phyloP scores from a whole-genome alignment of 2,113 vertebrate species.

The Chaetodon auriga region DNA sequence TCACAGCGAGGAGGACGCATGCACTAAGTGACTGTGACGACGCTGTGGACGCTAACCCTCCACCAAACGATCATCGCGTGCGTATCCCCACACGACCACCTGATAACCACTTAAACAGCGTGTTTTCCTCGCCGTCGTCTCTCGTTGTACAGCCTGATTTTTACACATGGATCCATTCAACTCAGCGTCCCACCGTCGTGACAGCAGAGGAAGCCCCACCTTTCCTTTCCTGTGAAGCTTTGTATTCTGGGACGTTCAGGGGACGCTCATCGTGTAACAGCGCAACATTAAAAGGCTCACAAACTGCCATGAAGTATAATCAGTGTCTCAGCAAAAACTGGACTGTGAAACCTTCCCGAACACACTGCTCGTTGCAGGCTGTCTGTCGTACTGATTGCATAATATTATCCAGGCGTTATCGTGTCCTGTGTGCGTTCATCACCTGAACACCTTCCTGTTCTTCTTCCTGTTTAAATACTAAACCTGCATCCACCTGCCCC shows the following conservation, averaged over 20 bases:
- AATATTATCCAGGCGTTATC: background rate
- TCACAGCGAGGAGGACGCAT: conserved; percentile 34
- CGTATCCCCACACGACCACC: background rate
- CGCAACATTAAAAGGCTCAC: background rate
- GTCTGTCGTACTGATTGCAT: background rate
- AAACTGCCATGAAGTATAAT: background rate
- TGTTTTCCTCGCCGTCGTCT: background rate
- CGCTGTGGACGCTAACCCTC: background rate
- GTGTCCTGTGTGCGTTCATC: background rate
- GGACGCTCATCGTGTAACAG: background rate
- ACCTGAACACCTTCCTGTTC: background rate
- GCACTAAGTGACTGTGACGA: conserved; percentile 37
- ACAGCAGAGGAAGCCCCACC: background rate
- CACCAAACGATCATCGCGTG: background rate
- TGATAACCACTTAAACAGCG: background rate
- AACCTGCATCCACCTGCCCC: background rate
- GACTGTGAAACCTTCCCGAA: background rate
- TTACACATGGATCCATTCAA: background rate
- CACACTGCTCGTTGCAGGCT: background rate
- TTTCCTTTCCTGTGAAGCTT: background rate
- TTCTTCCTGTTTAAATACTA: background rate
- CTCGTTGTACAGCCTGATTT: background rate
- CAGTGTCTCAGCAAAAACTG: background rate
- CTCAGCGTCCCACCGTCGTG: background rate
- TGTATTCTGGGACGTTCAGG: background rate